Evolutionary conservation across 2,113 vertebrate species (phyloP).

Genomic region (Chaetodon auriga): DNA sequence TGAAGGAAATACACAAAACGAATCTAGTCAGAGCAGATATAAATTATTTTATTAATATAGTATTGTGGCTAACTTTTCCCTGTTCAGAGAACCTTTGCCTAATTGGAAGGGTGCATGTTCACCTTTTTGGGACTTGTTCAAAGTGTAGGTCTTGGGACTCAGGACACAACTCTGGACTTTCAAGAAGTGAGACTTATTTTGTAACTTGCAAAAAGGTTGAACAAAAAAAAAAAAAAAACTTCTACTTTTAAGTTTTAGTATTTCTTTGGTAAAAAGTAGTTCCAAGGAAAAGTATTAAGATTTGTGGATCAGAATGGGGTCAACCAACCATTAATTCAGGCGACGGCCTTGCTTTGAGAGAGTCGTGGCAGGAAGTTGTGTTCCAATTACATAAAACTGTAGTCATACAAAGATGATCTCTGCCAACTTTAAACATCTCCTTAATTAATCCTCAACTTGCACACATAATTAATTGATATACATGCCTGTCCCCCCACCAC

Average conservation of each 20-base stretch:
- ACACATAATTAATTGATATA: constrained; percentile 77
- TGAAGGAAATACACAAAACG: not conserved
- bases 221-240: not conserved
- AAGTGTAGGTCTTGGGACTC: not conserved
- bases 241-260: not conserved
- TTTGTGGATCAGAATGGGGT: too few relatives aligned
- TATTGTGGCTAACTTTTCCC: not conserved
- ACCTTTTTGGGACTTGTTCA: not conserved
- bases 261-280: not conserved
- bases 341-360: not conserved
- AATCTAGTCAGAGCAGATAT: not conserved
- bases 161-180: not conserved
- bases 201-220: not conserved
- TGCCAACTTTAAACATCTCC: constrained; percentile 60
- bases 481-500: constrained; percentile 35
- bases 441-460: constrained; percentile 76
- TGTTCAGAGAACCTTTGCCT: not conserved
- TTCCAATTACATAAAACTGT: constrained; percentile 9
- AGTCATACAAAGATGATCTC: constrained; percentile 27
- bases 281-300: too few relatives aligned
- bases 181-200: not conserved
- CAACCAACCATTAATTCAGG: not conserved
- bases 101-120: not conserved
- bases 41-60: not conserved
- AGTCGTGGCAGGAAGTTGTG: constrained; percentile 8